Percentiles rank a stretch among this genome's conserved stretches.
Conservation (phyloP, 2,888 invertebrate species). For the Scaptomyza polygonia region DNA sequence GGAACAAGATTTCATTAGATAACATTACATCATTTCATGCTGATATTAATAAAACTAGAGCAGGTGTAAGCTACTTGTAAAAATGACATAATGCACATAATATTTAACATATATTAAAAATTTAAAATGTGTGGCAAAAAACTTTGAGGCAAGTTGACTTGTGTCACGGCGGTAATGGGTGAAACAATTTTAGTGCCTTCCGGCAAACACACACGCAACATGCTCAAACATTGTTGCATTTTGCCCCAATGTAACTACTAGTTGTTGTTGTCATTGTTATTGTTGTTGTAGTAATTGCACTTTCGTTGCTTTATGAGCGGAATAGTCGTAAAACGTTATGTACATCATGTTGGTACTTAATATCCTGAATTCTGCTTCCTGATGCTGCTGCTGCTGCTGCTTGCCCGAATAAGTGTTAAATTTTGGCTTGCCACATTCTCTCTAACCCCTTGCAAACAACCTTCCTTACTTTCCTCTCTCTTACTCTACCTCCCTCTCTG, state of each 20-base stretch:
- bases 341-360: slow-evolving; percentile 74
- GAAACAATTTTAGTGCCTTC: slow-evolving; percentile 62
- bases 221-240: slow-evolving; percentile 66
- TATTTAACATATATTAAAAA: slow-evolving; percentile 11
- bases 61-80: background rate
- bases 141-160: slow-evolving; percentile 20
- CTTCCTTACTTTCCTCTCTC: background rate
- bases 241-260: slow-evolving; percentile 44
- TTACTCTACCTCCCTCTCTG: background rate
- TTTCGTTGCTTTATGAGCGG: slow-evolving; percentile 70
- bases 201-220: slow-evolving; percentile 19
- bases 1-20: background rate
- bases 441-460: background rate
- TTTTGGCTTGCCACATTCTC: background rate
- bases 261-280: slow-evolving; percentile 33
- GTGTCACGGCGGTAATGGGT: slow-evolving; percentile 44
- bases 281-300: slow-evolving; percentile 70
- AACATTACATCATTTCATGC: background rate
- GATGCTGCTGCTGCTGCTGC: slow-evolving; percentile 34
- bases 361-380: slow-evolving; percentile 38
- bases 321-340: slow-evolving; percentile 69
- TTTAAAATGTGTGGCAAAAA: slow-evolving; percentile 11
- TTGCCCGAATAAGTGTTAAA: slow-evolving; percentile 13
- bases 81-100: background rate
- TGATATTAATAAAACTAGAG: background rate